These are phyloP conservation scores for Ectemnius continuus DNA, from an alignment of 2,888 invertebrate genomes.

Conservation along the genomic window DNA sequence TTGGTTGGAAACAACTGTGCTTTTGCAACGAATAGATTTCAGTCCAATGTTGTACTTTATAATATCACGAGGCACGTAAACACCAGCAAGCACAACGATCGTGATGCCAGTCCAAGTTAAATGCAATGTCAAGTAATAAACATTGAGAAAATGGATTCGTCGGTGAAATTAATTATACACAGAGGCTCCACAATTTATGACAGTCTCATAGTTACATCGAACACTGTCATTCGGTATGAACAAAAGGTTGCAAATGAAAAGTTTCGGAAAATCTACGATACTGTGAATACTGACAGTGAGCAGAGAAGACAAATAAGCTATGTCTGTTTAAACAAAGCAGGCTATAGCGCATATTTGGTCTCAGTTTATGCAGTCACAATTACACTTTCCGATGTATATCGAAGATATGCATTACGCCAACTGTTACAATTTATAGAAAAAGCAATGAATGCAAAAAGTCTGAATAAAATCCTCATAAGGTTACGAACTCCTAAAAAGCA, in stretches of 20 bases:
- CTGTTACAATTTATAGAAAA: constrained; percentile 38
- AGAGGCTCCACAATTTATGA: constrained; percentile 63
- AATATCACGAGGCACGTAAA: too few species aligned
- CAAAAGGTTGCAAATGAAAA: constrained; percentile 15
- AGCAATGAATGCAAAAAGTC: not conserved
- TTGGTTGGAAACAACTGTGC: too few species aligned
- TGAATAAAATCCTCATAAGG: constrained; percentile 74
- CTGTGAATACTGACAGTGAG: not conserved
- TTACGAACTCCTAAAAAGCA: constrained; percentile 81
- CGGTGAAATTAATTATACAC: constrained; percentile 63
- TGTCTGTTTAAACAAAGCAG: constrained; percentile 57
- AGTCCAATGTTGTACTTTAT: too few species aligned
- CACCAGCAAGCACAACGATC: too few species aligned
- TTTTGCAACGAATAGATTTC: too few species aligned
- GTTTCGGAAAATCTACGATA: constrained; percentile 8
- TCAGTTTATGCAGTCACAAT: constrained; percentile 65
- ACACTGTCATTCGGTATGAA: constrained; percentile 34
- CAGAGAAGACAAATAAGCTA: constrained; percentile 15
- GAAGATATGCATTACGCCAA: constrained; percentile 52
- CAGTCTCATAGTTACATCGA: constrained; percentile 54
- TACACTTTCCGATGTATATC: constrained; percentile 62
- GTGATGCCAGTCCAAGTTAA: not conserved
- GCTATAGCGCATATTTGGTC: constrained; percentile 66
- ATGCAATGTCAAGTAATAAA: not conserved
- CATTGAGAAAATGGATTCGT: constrained; percentile 58